A percentile compares a stretch with the other conserved stretches of the same genome.
Evolutionary conservation across 37 sponge, comb jelly and placozoan species (phyloP).

Genomic region (Eunapius fragilis): DNA sequence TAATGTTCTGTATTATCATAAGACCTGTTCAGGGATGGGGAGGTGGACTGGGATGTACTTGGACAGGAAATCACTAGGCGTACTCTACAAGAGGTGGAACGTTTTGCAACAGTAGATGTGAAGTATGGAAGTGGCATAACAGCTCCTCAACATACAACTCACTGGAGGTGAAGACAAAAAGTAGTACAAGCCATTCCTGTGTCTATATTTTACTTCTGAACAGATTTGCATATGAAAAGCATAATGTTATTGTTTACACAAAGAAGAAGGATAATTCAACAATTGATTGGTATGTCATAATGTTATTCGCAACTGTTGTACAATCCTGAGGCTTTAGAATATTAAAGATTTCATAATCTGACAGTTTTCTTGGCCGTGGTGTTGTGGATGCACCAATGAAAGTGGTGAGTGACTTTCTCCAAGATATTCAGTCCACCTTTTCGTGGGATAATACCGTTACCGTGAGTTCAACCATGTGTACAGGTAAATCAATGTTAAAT

Average conservation of each 20-base stretch:
- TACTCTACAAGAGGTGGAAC: background rate
- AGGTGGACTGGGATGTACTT: conserved; percentile 12
- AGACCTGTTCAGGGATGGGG: conserved; percentile 14
- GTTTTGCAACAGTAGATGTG: conserved; percentile 58
- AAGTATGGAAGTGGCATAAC: conserved; percentile 11
- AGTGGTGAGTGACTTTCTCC: conserved; percentile 8
- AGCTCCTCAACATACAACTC: conserved; percentile 31
- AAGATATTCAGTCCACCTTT: background rate
- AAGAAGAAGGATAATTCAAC: conserved; percentile 32
- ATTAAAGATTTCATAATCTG: background rate
- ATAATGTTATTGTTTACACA: conserved; percentile 59
- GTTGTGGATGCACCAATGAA: conserved; percentile 29
- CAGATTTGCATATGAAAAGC: conserved; percentile 60
- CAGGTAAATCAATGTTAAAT: background rate
- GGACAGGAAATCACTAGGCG: background rate
- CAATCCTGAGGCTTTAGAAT: too few relatives aligned
- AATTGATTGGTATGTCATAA: conserved; percentile 20
- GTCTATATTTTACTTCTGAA: background rate
- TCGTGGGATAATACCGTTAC: conserved; percentile 18
- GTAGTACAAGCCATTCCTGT: background rate
- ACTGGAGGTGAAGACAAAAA: conserved; percentile 60
- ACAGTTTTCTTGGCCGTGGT: conserved; percentile 42
- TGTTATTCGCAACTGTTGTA: background rate
- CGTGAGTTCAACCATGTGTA: conserved; percentile 3
- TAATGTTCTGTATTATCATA: background rate